A percentile compares a stretch with the other conserved stretches of the same genome.
phyloP scores from a whole-genome alignment of 2,113 vertebrate species.

The Peucedramus taeniatus region DNA sequence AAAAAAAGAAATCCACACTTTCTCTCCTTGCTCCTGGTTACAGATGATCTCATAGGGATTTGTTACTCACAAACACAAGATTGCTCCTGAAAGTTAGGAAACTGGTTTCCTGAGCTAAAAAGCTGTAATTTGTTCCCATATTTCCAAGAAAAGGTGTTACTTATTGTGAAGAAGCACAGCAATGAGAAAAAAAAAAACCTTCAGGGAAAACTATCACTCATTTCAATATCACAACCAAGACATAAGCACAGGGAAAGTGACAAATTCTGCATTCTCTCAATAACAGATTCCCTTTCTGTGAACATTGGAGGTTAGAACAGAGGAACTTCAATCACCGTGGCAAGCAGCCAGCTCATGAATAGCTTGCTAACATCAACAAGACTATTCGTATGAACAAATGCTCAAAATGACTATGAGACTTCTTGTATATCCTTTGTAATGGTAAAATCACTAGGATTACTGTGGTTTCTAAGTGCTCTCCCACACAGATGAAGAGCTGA shows the following conservation, averaged over 20 bases:
- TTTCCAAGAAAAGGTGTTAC: not conserved
- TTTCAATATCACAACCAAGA: conserved; percentile 61
- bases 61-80: not conserved
- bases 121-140: not conserved
- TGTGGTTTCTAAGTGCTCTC: conserved; percentile 6
- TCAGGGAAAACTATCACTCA: not conserved
- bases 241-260: conserved; percentile 26
- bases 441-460: conserved; percentile 13
- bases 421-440: conserved; percentile 59
- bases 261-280: conserved; percentile 53
- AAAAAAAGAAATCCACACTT: not conserved
- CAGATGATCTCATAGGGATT: not conserved
- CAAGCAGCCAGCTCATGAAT: conserved; percentile 54
- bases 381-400: conserved; percentile 60
- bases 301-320: not conserved
- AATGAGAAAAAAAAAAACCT: conserved; percentile 8
- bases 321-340: conserved; percentile 38
- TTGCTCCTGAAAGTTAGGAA: not conserved
- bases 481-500: conserved; percentile 8
- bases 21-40: not conserved
- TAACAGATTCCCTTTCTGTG: conserved; percentile 47
- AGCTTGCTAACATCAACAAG: conserved; percentile 58
- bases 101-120: not conserved
- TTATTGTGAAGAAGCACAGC: not conserved
- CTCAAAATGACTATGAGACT: conserved; percentile 53